Evolutionary conservation across 1,140 invertebrate species (phyloP), one percentile per base, ranked within the genome.

Genomic region (Centruroides vittatus): DNA sequence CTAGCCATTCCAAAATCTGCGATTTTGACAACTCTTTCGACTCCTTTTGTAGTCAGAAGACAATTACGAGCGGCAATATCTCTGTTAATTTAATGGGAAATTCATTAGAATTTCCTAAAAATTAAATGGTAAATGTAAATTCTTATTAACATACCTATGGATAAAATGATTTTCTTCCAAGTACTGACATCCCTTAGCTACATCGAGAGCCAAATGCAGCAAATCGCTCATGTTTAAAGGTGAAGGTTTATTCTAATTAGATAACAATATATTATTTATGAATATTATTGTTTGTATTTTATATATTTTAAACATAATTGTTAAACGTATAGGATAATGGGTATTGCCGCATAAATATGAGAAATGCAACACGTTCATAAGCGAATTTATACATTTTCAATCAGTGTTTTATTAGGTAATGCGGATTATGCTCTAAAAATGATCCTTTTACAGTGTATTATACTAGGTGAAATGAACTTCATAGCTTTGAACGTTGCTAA

Each of bases 41-140:
- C 6, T 5, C 35, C 85, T 69, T 92, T 91, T 23, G 85, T 86
- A 3, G 93, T 97, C 1, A 98, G 79, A 8, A 99, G 77, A 71
- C 95, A 98, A 73, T 99, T 99, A 58, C 96, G 78, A 0, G 95
- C 93, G 0, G 95, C 95, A 67, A 99, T 93, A 73, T 99, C 95
- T 65, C 55, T 56, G n/a, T 35, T 8, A 23, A 12, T 7, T 41
- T 47, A 56, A 41, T 8, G 51, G 12, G 12, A 51, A 12, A 51
- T 51, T n/a, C 49, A 6, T 53, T 23, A 36, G 1, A 53, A 6
- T 6, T 23, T 34, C 5, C 23, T 53, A 36, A 36, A 23, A 53
- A 53, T 34, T 23, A 53, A 36, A 53, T 34, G 23, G 5, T 53
- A 36, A 53, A 0, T 36, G 5, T 34, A 36, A 53, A 36, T 6